Conservation (phyloP, 2,888 invertebrate genomes). For the Agrotis ipsilon region DNA sequence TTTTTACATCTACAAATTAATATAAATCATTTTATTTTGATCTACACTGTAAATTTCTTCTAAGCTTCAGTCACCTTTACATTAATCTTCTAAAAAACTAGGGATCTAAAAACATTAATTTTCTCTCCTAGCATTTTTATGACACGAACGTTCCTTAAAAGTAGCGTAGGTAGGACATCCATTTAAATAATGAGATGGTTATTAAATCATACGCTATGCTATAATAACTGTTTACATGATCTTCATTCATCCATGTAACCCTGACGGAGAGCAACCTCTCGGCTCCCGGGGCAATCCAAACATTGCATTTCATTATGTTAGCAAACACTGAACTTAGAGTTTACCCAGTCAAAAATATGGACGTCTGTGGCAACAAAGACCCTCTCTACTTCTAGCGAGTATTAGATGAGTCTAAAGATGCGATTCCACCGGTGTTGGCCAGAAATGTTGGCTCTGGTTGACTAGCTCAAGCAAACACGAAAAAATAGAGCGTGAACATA, state of each 20-base stretch:
- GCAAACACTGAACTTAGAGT: slow-evolving; percentile 45
- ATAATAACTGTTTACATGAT: slow-evolving; percentile 29
- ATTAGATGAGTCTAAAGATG: slow-evolving; percentile 26
- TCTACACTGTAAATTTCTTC: too few relatives aligned
- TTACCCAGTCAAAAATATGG: slow-evolving; percentile 39
- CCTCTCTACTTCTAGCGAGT: slow-evolving; percentile 21
- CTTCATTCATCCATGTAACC: slow-evolving; percentile 8
- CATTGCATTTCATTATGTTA: slow-evolving; percentile 54
- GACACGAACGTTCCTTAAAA: too few relatives aligned
- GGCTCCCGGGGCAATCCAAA: slow-evolving; percentile 31
- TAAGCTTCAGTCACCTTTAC: too few relatives aligned
- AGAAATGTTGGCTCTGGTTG: too few relatives aligned
- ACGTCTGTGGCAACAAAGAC: slow-evolving; percentile 7
- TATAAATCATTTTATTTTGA: too few relatives aligned
- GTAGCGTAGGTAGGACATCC: background rate
- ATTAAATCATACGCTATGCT: slow-evolving; percentile 31
- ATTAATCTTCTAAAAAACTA: too few relatives aligned
- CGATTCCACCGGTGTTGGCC: too few relatives aligned
- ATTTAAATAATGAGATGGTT: slow-evolving; percentile 25
- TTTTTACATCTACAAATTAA: too few relatives aligned
- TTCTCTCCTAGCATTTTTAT: too few relatives aligned
- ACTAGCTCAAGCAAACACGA: too few relatives aligned
- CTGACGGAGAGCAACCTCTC: slow-evolving; percentile 9
- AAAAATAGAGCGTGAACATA: too few relatives aligned
- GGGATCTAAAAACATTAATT: too few relatives aligned